Evolutionary conservation across 2,113 vertebrate species (phyloP).

Genomic region (Hippolais icterina): DNA sequence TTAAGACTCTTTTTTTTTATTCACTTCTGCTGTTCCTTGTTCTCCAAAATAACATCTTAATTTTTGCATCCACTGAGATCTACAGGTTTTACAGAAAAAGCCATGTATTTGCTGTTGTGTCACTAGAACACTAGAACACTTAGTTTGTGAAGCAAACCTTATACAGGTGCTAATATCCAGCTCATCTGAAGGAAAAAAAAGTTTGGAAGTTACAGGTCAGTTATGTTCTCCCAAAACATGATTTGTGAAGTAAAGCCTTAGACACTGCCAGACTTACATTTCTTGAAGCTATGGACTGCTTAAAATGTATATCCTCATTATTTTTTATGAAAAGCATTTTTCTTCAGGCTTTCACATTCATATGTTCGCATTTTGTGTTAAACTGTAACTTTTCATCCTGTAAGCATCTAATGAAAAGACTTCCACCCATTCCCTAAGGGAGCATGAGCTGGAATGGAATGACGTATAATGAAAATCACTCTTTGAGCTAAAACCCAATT

Average conservation of each 20-base stretch:
- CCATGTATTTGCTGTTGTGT: neutral
- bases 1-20: neutral
- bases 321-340: slow-evolving; percentile 44
- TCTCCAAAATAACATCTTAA: neutral
- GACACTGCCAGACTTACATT: neutral
- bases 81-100: neutral
- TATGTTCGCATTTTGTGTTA: slow-evolving; percentile 36
- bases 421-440: slow-evolving; percentile 52
- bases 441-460: slow-evolving; percentile 5
- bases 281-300: neutral
- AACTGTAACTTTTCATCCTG: slow-evolving; percentile 11
- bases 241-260: neutral
- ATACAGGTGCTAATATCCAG: neutral
- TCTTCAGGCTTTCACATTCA: slow-evolving; percentile 23
- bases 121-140: neutral
- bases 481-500: slow-evolving; percentile 1
- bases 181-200: neutral
- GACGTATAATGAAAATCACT: neutral
- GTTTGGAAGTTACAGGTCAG: neutral
- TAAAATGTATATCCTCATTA: neutral
- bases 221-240: neutral
- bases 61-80: neutral
- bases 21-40: neutral
- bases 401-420: slow-evolving; percentile 41
- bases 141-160: neutral